Conservation (phyloP, 2,113 vertebrate species). For the Anas platyrhynchos region DNA sequence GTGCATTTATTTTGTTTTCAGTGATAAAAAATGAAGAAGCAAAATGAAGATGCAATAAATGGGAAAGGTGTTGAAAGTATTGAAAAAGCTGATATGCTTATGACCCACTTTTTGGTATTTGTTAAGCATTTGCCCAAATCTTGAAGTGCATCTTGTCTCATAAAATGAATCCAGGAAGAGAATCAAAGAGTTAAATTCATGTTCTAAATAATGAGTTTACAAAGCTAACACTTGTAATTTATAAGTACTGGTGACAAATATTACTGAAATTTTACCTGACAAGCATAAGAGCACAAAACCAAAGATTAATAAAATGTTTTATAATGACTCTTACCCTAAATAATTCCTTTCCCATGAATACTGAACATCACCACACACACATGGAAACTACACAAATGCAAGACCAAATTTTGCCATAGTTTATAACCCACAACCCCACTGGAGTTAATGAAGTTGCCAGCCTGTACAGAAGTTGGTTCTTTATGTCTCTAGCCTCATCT, state of each 20-base stretch:
- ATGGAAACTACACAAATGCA: background rate
- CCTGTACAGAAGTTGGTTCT: background rate
- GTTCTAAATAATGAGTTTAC: background rate
- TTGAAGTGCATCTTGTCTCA: background rate
- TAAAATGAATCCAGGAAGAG: background rate
- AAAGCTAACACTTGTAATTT: background rate
- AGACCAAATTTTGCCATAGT: background rate
- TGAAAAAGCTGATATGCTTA: background rate
- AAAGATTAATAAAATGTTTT: background rate
- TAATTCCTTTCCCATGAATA: background rate
- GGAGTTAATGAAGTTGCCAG: background rate
- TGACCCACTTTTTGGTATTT: background rate
- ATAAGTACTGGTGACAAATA: background rate
- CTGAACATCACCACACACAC: background rate
- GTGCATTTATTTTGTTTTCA: slow-evolving; percentile 7
- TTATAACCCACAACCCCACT: background rate
- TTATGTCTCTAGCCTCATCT: background rate
- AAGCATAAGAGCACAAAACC: background rate
- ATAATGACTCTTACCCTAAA: background rate
- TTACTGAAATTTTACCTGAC: background rate
- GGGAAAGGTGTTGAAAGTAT: background rate
- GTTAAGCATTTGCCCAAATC: background rate
- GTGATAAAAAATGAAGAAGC: background rate
- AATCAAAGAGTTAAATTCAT: background rate
- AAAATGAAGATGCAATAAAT: background rate